A percentile compares a stretch with the other conserved stretches of the same genome.
These are phyloP conservation scores for Cyrtorhinus lividipennis DNA, from an alignment of 1,140 invertebrate species.

Conservation along the genomic window DNA sequence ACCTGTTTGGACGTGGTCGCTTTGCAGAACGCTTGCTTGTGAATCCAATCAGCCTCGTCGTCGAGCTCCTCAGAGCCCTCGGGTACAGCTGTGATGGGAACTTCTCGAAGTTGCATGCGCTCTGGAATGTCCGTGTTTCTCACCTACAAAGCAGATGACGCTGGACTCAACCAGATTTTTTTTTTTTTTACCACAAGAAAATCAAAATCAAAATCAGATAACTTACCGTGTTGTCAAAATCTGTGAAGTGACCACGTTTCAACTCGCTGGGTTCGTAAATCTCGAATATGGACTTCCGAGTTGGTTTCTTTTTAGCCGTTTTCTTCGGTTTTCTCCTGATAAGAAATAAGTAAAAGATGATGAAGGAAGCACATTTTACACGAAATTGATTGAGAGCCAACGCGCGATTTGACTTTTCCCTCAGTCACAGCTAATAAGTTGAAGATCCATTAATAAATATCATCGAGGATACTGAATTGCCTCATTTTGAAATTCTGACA, in stretches of 20 bases:
- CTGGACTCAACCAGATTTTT: background rate
- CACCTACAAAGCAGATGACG: constrained; percentile 37
- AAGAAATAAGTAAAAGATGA: constrained; percentile 20
- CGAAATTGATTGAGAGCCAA: background rate
- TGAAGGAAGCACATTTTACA: too few relatives aligned
- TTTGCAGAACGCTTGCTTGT: constrained; percentile 80
- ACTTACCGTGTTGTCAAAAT: constrained; percentile 74
- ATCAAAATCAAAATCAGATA: background rate
- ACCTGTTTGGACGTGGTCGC: constrained; percentile 66
- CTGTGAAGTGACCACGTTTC: constrained; percentile 89
- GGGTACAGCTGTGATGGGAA: constrained; percentile 66
- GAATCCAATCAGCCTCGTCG: constrained; percentile 96
- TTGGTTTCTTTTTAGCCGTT: constrained; percentile 56
- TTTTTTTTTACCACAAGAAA: too few relatives aligned
- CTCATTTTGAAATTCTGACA: too few relatives aligned
- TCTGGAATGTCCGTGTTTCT: constrained; percentile 80
- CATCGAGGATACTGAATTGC: too few relatives aligned
- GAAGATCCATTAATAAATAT: too few relatives aligned
- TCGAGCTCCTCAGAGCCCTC: constrained; percentile 78
- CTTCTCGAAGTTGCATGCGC: constrained; percentile 76
- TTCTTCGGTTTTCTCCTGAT: constrained; percentile 45
- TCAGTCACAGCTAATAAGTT: too few relatives aligned
- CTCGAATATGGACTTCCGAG: constrained; percentile 82
- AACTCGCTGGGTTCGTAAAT: constrained; percentile 96
- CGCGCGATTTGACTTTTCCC: too few relatives aligned